Percentiles rank a stretch among this genome's conserved stretches.
Evolutionary conservation across 2,797 vertebrate species (phyloP).

Genomic region (Sebastes baramenuke): DNA sequence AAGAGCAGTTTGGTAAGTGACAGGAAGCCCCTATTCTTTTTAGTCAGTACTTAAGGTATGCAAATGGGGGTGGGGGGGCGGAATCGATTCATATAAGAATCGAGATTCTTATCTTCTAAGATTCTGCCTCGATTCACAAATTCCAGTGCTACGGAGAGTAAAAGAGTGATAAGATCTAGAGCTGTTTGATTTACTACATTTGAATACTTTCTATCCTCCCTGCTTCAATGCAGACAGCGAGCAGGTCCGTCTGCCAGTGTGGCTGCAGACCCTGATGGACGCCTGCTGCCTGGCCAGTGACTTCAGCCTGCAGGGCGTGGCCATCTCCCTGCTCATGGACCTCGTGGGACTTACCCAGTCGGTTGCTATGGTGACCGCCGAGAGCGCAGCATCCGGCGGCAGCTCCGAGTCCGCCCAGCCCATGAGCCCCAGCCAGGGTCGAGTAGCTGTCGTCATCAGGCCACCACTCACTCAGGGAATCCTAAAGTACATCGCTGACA

Average conservation of each 20-base stretch:
- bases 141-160: too few relatives aligned
- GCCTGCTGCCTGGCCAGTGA: slow-evolving; percentile 89
- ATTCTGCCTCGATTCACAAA: too few relatives aligned
- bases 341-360: slow-evolving; percentile 95
- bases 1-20: slow-evolving; percentile 77
- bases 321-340: slow-evolving; percentile 96
- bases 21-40: not conserved
- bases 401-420: slow-evolving; percentile 86
- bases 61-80: too few relatives aligned
- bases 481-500: slow-evolving; percentile 93
- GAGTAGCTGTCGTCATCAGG: slow-evolving; percentile 96
- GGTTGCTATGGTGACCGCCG: slow-evolving; percentile 91
- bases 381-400: slow-evolving; percentile 80
- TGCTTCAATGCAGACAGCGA: slow-evolving; percentile 83
- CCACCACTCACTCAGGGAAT: slow-evolving; percentile 97
- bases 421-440: slow-evolving; percentile 95
- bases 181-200: not conserved
- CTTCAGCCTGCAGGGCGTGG: slow-evolving; percentile 91
- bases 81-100: too few relatives aligned
- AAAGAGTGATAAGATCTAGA: not conserved
- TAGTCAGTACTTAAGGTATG: not conserved
- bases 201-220: not conserved
- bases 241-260: slow-evolving; percentile 87
- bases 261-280: slow-evolving; percentile 96
- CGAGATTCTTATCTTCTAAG: too few relatives aligned